Base-by-base conservation (phyloP, 2,888 invertebrate species). In the Synergus gifuensis region DNA sequence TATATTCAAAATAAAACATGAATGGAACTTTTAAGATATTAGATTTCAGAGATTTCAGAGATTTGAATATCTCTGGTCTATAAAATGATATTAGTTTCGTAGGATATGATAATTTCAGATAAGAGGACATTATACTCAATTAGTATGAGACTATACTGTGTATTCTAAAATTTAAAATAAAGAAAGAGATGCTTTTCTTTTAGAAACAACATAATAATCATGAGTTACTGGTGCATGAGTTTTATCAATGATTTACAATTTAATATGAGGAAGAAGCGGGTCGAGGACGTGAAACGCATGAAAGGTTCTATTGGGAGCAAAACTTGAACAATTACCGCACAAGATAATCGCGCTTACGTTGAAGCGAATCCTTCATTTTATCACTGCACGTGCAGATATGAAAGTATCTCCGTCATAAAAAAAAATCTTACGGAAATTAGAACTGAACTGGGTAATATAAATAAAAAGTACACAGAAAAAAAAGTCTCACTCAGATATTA, bases 251-350 rank as follows among this genome's bases (percentile, higher is more conserved):
- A 49, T 49, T 73, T 42, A 62, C 28, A 22, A 62, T 62, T 18
- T 62, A 62, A 18, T 28, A 28, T 18, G 62, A 76, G 8, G 58
- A 86, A 83, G 83, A 89, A 89, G 78, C 85, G 80, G 88, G 89
- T 89, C 89, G 88, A 88, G 89, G 89, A 85, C 88, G 83, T 79
- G 46, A 69, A 11, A 54, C 54, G 49, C n/a, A 36, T 36, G 36
- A 73, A 73, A 73, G 54, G 49, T 36, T 73, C 36, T 36, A 73
- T 54, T 58, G 73, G n/a, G 54, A n/a, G 28, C 73, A 36, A 73
- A 73, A 73, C 62, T 62, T 9, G 62, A 62, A 62, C 62, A 62
- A 62, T 62, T 28, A 62, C 62, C 22, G 62, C 62, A 28, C 62
- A 22, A 5, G 14, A 62, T 62, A 62, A 62, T 28, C 28, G 22